phyloP scores from a whole-genome alignment of 2,797 vertebrate species.

The Cuculus canorus region DNA sequence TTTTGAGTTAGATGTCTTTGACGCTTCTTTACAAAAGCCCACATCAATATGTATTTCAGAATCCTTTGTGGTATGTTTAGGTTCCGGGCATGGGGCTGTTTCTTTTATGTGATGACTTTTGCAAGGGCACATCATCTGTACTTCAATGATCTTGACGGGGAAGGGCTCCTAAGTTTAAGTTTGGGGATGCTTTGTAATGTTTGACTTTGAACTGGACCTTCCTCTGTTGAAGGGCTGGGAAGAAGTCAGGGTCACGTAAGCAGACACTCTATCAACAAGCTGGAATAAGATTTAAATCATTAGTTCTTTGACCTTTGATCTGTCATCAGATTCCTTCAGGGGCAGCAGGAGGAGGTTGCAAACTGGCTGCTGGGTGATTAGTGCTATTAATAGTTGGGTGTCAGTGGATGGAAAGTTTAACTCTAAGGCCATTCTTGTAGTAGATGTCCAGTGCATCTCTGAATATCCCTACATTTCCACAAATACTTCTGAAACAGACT shows the following conservation, averaged over 20 bases:
- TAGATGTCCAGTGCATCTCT: not conserved
- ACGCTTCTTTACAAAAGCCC: not conserved
- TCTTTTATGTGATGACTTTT: not conserved
- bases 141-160: not conserved
- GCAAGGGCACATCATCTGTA: not conserved
- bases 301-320: constrained; percentile 68
- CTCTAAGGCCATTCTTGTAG: not conserved
- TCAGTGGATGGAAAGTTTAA: not conserved
- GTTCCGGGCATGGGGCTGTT: not conserved
- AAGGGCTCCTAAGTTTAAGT: not conserved
- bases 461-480: not conserved
- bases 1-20: not conserved
- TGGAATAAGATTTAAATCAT: constrained; percentile 65
- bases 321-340: constrained; percentile 29
- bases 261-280: constrained; percentile 31
- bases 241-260: constrained; percentile 45
- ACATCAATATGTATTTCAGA: not conserved
- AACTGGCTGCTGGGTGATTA: not conserved
- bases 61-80: not conserved
- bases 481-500: not conserved
- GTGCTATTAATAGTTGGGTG: constrained; percentile 15
- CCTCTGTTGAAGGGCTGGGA: not conserved
- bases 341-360: not conserved
- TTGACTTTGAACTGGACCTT: constrained; percentile 52
- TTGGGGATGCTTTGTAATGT: constrained; percentile 16